A percentile compares a stretch with the other conserved stretches of the same genome.
These are phyloP conservation scores for Heliconius eleuchia DNA, from an alignment of 1,140 invertebrate genomes.

Conservation along the genomic window DNA sequence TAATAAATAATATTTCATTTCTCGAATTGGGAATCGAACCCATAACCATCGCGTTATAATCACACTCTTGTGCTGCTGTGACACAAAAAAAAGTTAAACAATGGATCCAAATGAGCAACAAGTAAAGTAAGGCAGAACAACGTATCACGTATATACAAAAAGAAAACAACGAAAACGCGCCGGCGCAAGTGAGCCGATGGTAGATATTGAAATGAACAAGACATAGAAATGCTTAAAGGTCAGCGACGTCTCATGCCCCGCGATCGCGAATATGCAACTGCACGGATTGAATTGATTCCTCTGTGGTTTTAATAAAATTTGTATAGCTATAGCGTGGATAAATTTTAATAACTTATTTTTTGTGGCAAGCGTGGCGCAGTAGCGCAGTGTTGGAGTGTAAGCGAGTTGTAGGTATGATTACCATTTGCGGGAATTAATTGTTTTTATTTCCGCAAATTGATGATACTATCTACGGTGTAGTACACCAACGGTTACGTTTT, in stretches of 20 bases:
- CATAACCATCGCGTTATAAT: too few relatives aligned
- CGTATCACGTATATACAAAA: slow-evolving; percentile 22
- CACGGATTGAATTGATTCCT: slow-evolving; percentile 11
- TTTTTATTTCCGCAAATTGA: too few relatives aligned
- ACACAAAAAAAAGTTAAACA: background rate
- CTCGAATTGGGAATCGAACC: too few relatives aligned
- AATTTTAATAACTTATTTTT: slow-evolving; percentile 4
- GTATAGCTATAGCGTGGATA: background rate
- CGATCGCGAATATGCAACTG: slow-evolving; percentile 10
- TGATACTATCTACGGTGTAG: too few relatives aligned
- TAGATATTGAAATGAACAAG: slow-evolving; percentile 49
- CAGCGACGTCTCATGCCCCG: slow-evolving; percentile 48
- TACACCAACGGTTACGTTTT: too few relatives aligned
- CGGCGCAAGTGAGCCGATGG: slow-evolving; percentile 34
- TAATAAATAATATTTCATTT: too few relatives aligned
- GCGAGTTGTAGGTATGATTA: too few relatives aligned
- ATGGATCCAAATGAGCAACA: background rate
- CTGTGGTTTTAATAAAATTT: background rate
- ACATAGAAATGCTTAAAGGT: slow-evolving; percentile 50
- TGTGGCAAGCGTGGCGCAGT: background rate
- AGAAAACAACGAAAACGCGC: slow-evolving; percentile 29
- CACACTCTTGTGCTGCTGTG: too few relatives aligned
- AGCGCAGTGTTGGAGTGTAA: too few relatives aligned
- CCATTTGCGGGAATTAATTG: too few relatives aligned
- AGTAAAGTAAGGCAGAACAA: slow-evolving; percentile 23